Evolutionary conservation across 2,113 vertebrate genomes (phyloP), one percentile per base, ranked within the genome.

Genomic region (Cephalopholis sonnerati): DNA sequence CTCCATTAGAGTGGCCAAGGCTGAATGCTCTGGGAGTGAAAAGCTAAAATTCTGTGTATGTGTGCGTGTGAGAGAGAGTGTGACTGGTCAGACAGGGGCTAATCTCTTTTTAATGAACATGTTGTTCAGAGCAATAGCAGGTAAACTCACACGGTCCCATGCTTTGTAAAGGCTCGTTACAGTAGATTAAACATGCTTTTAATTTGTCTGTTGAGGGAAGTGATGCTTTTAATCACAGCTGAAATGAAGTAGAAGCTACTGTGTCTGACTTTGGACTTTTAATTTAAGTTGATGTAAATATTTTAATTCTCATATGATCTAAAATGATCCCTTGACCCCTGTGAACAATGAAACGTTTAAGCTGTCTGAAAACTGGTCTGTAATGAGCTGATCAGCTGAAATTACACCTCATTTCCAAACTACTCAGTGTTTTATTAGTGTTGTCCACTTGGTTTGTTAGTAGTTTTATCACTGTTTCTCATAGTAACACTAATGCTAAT

Each of bases 51-150:
- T 85, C 74, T 89, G 63, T n/a, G 1, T 36, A 39, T 58, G 48
- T 84, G 74, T 81, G 76, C 74, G 83, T 83, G 81, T 66, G 78
- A 72, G 73, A 16, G 63, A 66, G 78, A 24, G 67, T 50, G 74
- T 72, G 39, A 55, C 71, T 66, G 74, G 71, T 55, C 79, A 70
- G 63, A 87, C 72, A 57, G 54, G 79, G 69, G 36, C 82, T 96
- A 95, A 96, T 94, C 95, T 95, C 90, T 91, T 95, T 96, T 96
- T 95, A 95, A 95, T 96, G 92, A 95, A 89, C 77, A 73, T 75
- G 82, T 79, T 86, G 77, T 90, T 74, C 58, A 66, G 75, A 70
- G 82, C 83, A 84, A 78, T 80, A 53, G 86, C 84, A 91, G 86
- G 81, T 94, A 91, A 88, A 89, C 44, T 48, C n/a, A 58, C 57